Evolutionary conservation across 2,888 invertebrate species (phyloP).

Genomic region (Drosophila meridiana): DNA sequence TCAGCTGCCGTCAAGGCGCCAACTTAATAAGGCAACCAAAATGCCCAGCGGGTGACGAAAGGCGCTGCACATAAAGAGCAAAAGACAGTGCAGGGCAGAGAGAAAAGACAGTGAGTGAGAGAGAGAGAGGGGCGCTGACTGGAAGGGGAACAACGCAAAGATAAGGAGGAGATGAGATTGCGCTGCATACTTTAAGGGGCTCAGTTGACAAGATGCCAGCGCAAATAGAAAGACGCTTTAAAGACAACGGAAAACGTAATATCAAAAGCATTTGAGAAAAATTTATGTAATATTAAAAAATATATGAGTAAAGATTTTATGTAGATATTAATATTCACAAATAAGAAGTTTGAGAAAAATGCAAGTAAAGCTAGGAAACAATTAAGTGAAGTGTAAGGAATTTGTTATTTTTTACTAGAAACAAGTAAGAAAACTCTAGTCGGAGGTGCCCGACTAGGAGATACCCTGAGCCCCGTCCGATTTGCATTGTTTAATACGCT

Average conservation of each 20-base stretch:
- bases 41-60: slow-evolving; percentile 64
- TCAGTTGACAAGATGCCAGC: slow-evolving; percentile 2
- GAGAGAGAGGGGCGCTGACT: neutral
- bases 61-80: slow-evolving; percentile 10
- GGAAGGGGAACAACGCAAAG: slow-evolving; percentile 1
- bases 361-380: too few relatives aligned
- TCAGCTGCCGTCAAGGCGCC: slow-evolving; percentile 66
- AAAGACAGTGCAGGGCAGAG: neutral
- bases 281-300: neutral
- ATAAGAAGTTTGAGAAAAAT: neutral
- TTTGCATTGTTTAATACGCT: too few relatives aligned
- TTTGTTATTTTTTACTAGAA: too few relatives aligned
- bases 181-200: slow-evolving; percentile 30
- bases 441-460: too few relatives aligned
- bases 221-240: neutral
- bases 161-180: slow-evolving; percentile 12
- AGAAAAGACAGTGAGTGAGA: neutral
- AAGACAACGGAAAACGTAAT: neutral
- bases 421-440: too few relatives aligned
- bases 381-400: too few relatives aligned
- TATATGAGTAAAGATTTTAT: neutral
- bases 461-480: too few relatives aligned
- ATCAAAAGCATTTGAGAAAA: neutral
- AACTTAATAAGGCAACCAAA: slow-evolving; percentile 78
- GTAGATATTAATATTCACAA: neutral